These are phyloP conservation scores for Coptodon bakossiorum DNA, from an alignment of 2,113 vertebrate genomes.

Conservation along the genomic window DNA sequence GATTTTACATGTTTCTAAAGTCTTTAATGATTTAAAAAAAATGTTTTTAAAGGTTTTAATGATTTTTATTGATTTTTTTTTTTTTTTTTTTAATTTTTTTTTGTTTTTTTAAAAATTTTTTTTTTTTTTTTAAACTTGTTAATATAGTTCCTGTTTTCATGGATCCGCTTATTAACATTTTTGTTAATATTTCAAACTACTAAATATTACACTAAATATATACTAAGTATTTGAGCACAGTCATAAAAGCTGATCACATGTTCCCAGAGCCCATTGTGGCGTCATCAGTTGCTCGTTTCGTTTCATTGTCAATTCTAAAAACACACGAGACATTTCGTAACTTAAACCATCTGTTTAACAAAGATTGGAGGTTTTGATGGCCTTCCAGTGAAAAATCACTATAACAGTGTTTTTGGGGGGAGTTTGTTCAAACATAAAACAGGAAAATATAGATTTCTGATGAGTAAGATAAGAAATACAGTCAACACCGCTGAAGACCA, in stretches of 20 bases:
- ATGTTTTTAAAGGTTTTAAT: too few relatives aligned
- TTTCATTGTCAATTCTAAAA: not conserved
- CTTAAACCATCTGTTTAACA: not conserved
- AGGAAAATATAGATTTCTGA: not conserved
- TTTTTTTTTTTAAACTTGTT: not conserved
- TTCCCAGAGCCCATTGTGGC: not conserved
- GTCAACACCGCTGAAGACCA: not conserved
- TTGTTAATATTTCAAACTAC: not conserved
- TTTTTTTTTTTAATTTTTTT: too few relatives aligned
- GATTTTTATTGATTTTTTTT: too few relatives aligned
- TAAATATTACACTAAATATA: not conserved
- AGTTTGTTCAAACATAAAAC: not conserved
- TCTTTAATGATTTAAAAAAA: too few relatives aligned
- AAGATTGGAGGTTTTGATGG: not conserved
- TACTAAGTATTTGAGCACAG: not conserved
- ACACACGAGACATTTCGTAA: not conserved
- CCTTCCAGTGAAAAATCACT: accelerated
- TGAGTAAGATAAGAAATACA: not conserved
- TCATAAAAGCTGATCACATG: not conserved
- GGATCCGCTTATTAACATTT: not conserved
- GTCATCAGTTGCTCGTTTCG: not conserved
- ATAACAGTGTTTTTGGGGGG: not conserved
- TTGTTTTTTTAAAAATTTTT: too few relatives aligned
- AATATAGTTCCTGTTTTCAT: not conserved
- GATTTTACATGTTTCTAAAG: too few relatives aligned